Evolutionary conservation across 2,797 vertebrate species (phyloP).

Genomic region (Catharus ustulatus): DNA sequence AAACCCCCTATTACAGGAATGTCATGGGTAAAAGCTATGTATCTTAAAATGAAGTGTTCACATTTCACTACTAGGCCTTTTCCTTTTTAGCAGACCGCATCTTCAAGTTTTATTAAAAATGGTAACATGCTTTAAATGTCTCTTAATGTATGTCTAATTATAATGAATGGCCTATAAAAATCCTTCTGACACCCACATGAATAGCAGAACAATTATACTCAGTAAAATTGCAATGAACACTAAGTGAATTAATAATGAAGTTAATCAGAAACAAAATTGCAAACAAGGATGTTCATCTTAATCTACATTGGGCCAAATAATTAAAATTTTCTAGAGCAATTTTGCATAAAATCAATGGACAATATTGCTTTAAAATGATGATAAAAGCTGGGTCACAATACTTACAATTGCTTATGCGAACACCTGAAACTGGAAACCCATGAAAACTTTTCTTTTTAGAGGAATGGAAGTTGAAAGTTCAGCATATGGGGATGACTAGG

Average conservation of each 20-base stretch:
- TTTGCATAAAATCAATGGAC: neutral
- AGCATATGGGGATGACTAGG: neutral
- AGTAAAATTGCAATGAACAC: slow-evolving; percentile 52
- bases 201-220: slow-evolving; percentile 73
- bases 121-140: slow-evolving; percentile 66
- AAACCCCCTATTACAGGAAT: slow-evolving; percentile 20
- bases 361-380: neutral
- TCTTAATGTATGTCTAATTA: slow-evolving; percentile 72
- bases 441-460: neutral
- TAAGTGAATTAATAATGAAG: slow-evolving; percentile 59
- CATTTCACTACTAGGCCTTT: slow-evolving; percentile 58
- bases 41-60: slow-evolving; percentile 63
- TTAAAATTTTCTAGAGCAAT: neutral
- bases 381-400: neutral
- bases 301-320: neutral
- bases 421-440: neutral
- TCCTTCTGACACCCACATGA: slow-evolving; percentile 59
- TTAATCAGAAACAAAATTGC: slow-evolving; percentile 36
- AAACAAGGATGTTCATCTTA: slow-evolving; percentile 33
- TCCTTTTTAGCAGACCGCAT: slow-evolving; percentile 54
- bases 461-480: neutral
- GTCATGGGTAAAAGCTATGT: slow-evolving; percentile 54
- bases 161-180: slow-evolving; percentile 71
- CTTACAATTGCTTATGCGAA: neutral
- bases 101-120: slow-evolving; percentile 69